A percentile compares a stretch with the other conserved stretches of the same genome.
Conservation (phyloP, 2,888 invertebrate species). For the Andrena marginata region DNA sequence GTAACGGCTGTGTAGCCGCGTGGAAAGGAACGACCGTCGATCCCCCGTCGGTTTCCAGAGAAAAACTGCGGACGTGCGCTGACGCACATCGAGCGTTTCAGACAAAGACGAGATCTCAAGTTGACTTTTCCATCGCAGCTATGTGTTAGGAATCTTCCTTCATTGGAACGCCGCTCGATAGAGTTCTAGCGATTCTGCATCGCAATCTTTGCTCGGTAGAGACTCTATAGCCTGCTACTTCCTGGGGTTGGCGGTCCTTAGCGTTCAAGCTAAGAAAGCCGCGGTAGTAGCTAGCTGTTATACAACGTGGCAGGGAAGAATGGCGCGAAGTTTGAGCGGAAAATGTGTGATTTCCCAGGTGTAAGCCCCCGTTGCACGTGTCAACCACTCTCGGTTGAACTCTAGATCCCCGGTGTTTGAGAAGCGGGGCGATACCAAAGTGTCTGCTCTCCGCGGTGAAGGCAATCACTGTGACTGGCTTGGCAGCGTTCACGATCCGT, state of each 20-base stretch:
- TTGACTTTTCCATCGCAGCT: not conserved
- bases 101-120: constrained; percentile 1
- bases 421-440: constrained; percentile 65
- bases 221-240: too few relatives aligned
- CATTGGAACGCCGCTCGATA: not conserved
- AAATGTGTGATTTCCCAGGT: constrained; percentile 52
- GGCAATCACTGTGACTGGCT: constrained; percentile 77
- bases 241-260: too few relatives aligned
- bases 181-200: not conserved
- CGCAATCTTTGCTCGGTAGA: too few relatives aligned
- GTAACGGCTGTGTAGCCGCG: constrained; percentile 47
- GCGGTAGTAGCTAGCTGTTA: too few relatives aligned
- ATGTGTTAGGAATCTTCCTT: not conserved
- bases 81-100: constrained; percentile 23
- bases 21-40: constrained; percentile 40
- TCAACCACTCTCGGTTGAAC: constrained; percentile 52
- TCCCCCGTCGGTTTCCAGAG: constrained; percentile 16
- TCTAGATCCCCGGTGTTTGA: constrained; percentile 30
- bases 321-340: constrained; percentile 27
- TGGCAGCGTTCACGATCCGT: constrained; percentile 83
- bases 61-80: constrained; percentile 32
- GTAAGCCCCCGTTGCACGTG: constrained; percentile 63
- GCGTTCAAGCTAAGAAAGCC: too few relatives aligned
- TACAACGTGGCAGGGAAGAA: not conserved
- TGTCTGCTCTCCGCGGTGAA: constrained; percentile 71